phyloP scores from a whole-genome alignment of 2,113 vertebrate genomes.

The Laticauda laticaudata region DNA sequence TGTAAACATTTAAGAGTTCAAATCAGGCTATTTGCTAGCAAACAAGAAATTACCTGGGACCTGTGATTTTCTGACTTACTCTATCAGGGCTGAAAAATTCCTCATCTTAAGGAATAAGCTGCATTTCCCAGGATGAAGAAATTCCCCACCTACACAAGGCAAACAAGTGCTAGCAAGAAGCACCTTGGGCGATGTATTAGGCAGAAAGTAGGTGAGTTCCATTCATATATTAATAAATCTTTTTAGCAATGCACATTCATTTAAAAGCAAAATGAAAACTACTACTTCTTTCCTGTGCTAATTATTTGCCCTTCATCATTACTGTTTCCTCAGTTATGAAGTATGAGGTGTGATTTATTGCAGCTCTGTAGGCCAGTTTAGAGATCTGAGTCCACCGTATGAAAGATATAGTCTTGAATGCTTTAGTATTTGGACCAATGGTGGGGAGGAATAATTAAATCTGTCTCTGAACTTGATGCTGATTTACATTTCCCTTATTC shows the following conservation, averaged over 20 bases:
- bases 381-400: not conserved
- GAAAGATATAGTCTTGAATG: not conserved
- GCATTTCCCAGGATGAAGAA: not conserved
- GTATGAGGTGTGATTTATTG: not conserved
- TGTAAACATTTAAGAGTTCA: not conserved
- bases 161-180: not conserved
- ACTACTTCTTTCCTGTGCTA: not conserved
- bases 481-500: not conserved
- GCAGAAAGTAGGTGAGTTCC: not conserved
- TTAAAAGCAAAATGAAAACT: not conserved
- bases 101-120: not conserved
- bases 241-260: not conserved
- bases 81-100: not conserved
- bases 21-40: not conserved
- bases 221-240: not conserved
- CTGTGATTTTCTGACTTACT: constrained; percentile 5
- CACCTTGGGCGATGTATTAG: not conserved
- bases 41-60: not conserved
- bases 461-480: not conserved
- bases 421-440: not conserved
- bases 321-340: not conserved
- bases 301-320: not conserved
- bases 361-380: not conserved
- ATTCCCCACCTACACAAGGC: not conserved
- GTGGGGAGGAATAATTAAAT: not conserved